Evolutionary conservation across 2,888 invertebrate genomes (phyloP).

Genomic region (Agriopis marginaria): DNA sequence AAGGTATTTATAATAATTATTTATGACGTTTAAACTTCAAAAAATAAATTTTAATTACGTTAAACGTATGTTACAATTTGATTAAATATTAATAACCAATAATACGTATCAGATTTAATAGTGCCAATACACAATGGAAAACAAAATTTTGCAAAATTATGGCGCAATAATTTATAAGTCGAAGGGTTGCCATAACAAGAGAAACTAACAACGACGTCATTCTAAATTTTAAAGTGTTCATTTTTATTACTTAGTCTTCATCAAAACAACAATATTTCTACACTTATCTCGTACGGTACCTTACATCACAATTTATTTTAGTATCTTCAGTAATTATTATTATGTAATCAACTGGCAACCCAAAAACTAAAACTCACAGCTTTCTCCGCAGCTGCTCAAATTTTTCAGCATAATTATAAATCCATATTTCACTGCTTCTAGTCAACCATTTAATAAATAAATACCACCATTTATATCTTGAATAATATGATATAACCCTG

Average conservation of each 20-base stretch:
- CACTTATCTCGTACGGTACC: slow-evolving; percentile 26
- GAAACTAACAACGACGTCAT: slow-evolving; percentile 29
- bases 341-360: slow-evolving; percentile 62
- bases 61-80: background rate
- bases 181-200: slow-evolving; percentile 69
- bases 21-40: background rate
- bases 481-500: slow-evolving; percentile 71
- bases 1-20: background rate
- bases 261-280: slow-evolving; percentile 33
- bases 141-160: slow-evolving; percentile 55
- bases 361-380: slow-evolving; percentile 78
- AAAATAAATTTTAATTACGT: background rate
- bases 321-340: slow-evolving; percentile 6
- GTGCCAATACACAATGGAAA: slow-evolving; percentile 61
- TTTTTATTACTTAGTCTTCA: slow-evolving; percentile 29
- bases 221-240: slow-evolving; percentile 26
- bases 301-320: background rate
- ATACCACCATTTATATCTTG: slow-evolving; percentile 65
- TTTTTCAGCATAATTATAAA: slow-evolving; percentile 63
- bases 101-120: slow-evolving; percentile 36
- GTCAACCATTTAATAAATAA: slow-evolving; percentile 68
- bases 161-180: slow-evolving; percentile 60
- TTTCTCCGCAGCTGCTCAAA: slow-evolving; percentile 83
- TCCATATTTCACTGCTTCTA: slow-evolving; percentile 79
- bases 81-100: slow-evolving; percentile 1